phyloP scores from a whole-genome alignment of 2,113 vertebrate species.

The Labeo catla region DNA sequence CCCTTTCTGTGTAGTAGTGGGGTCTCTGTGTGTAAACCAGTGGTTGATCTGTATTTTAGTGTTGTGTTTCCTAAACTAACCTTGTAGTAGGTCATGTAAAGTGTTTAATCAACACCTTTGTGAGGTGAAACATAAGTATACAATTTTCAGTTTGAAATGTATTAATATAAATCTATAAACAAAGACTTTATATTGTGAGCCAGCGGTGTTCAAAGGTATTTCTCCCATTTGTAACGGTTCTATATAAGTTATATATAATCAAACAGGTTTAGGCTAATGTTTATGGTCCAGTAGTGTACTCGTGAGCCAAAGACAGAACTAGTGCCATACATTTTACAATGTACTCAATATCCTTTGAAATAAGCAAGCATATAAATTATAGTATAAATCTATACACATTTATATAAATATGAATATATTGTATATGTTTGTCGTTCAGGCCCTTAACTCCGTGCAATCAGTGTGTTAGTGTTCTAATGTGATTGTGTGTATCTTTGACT shows the following conservation, averaged over 20 bases:
- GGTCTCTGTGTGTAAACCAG: slow-evolving; percentile 50
- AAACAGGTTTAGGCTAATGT: slow-evolving; percentile 43
- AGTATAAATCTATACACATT: slow-evolving; percentile 36
- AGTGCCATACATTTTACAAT: slow-evolving; percentile 59
- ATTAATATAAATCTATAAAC: slow-evolving; percentile 59
- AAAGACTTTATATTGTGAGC: slow-evolving; percentile 61
- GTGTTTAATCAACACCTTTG: slow-evolving; percentile 42
- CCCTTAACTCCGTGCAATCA: slow-evolving; percentile 71
- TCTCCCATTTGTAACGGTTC: slow-evolving; percentile 66
- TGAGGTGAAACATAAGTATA: slow-evolving; percentile 51
- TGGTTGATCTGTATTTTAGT: slow-evolving; percentile 46
- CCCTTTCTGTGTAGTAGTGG: slow-evolving; percentile 42
- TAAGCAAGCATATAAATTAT: slow-evolving; percentile 57
- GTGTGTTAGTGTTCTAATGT: slow-evolving; percentile 51
- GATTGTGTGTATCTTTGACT: slow-evolving; percentile 63
- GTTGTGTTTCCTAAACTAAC: slow-evolving; percentile 49
- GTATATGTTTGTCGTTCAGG: slow-evolving; percentile 57
- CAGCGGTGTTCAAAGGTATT: slow-evolving; percentile 69
- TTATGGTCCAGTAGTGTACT: slow-evolving; percentile 67
- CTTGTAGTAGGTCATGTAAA: slow-evolving; percentile 46
- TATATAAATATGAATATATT: slow-evolving; percentile 40
- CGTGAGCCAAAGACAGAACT: slow-evolving; percentile 78
- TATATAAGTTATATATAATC: slow-evolving; percentile 50
- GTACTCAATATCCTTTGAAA: slow-evolving; percentile 54
- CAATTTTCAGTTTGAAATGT: slow-evolving; percentile 27